Percentiles rank a stretch among this genome's conserved stretches.
phyloP scores from a whole-genome alignment of 2,113 vertebrate species.

The Sclerurus mexicanus region DNA sequence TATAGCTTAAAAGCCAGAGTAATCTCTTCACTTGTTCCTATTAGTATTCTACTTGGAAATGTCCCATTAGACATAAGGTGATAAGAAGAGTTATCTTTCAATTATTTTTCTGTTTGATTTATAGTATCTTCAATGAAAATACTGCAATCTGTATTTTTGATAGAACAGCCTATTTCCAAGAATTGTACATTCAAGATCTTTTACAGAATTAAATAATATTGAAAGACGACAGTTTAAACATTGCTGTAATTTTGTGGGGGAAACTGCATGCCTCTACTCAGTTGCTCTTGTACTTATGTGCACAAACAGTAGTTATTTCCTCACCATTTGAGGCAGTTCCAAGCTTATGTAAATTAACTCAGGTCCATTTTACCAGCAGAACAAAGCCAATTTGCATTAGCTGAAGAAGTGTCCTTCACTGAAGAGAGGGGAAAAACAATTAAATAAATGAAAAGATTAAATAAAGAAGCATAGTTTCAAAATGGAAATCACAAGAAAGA shows the following conservation, averaged over 20 bases:
- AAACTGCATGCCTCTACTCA: neutral
- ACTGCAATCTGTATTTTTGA: neutral
- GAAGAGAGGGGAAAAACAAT: neutral
- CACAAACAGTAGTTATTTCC: neutral
- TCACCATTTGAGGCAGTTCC: neutral
- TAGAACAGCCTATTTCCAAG: neutral
- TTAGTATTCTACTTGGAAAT: constrained; percentile 46
- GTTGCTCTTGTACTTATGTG: neutral
- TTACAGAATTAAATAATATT: neutral
- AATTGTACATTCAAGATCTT: neutral
- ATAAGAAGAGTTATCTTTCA: neutral
- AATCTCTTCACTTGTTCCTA: constrained; percentile 23
- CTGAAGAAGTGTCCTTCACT: neutral
- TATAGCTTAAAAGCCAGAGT: constrained; percentile 46
- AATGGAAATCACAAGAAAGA: neutral
- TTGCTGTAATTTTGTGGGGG: neutral
- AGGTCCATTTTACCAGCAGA: neutral
- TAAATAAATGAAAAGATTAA: neutral
- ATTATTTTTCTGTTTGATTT: constrained; percentile 18
- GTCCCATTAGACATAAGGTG: neutral
- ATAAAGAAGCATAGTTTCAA: neutral
- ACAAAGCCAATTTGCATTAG: neutral
- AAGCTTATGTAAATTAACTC: neutral
- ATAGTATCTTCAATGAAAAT: neutral
- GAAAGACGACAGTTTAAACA: neutral